Evolutionary conservation across 2,888 invertebrate species (phyloP), one percentile per base, ranked within the genome.

Genomic region (Laspeyria flexula): DNA sequence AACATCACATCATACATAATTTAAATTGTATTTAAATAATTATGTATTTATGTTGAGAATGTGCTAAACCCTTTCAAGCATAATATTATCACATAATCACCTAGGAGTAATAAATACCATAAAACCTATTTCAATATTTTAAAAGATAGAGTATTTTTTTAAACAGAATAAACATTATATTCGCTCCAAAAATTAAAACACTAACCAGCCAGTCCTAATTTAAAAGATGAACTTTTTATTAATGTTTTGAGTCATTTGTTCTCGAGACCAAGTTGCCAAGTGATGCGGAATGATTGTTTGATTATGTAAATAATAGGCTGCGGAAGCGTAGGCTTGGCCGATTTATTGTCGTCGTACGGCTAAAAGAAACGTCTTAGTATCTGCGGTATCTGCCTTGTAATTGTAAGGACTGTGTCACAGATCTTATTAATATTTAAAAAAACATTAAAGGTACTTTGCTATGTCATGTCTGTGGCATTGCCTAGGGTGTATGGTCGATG

Each of bases 261-360:
- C 42, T 27, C 35, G 41, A 59, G 38, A 52, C 66, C 65, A 72
- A 73, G 70, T 68, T 77, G 71, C 60, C 73, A 77, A 82, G 66
- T 75, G 82, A 77, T 74, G 86, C 85, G 85, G 81, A 84, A 86
- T 79, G 77, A 85, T 83, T 73, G 71, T 67, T 71, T 75, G 79
- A 81, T 82, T 81, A 81, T 80, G 79, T 79, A 81, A 85, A 77
- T 79, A 75, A 71, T 72, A 63, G 73, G 58, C 62, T 72, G 65
- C 82, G 86, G 87, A 83, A 84, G 85, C 85, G 88, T 87, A 85
- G 88, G 88, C 80, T 54, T 60, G 68, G 46, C 60, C 68, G 53
- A 70, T 75, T 71, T 71, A 73, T 66, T 63, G 62, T 65, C 56
- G 50, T 43, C 42, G 43, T 35, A 52, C 54, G 52, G 53, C 61